phyloP scores from a whole-genome alignment of 1,140 invertebrate genomes.

The Leptestheria dahalacensis region DNA sequence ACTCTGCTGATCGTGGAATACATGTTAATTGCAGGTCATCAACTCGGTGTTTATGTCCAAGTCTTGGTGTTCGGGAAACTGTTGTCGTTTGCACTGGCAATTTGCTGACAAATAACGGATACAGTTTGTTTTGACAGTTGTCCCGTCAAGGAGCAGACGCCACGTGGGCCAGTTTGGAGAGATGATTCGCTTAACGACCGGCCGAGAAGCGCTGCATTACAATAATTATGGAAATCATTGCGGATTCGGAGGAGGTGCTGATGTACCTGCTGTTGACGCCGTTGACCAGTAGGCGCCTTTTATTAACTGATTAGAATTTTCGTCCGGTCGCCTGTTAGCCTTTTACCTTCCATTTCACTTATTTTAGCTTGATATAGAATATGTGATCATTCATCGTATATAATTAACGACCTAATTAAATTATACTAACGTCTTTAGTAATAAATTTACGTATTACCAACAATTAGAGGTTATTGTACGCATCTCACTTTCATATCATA shows the following conservation, averaged over 20 bases:
- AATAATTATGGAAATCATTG: conserved; percentile 10
- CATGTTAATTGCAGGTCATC: not conserved
- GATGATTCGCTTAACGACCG: conserved; percentile 3
- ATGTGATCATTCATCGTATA: too few species aligned
- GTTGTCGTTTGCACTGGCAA: not conserved
- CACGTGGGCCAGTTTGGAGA: not conserved
- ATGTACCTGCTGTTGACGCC: not conserved
- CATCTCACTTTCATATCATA: not conserved
- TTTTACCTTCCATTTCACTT: too few species aligned
- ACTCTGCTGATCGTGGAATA: not conserved
- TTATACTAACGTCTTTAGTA: too few species aligned
- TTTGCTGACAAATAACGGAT: not conserved
- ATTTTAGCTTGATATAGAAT: too few species aligned
- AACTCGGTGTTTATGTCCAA: too few species aligned
- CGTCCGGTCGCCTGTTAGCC: too few species aligned
- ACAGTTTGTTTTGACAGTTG: not conserved
- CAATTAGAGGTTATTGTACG: not conserved
- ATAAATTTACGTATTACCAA: too few species aligned
- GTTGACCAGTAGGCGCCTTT: conserved; percentile 1
- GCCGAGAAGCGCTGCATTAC: not conserved
- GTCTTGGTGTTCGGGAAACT: too few species aligned
- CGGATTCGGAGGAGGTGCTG: not conserved
- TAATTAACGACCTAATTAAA: too few species aligned
- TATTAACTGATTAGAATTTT: too few species aligned
- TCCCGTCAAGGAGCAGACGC: conserved; percentile 1